These are phyloP conservation scores for Euphysa ruthae DNA, from an alignment of 30 jellyfish, hydroid and myxozoan species.

Conservation along the genomic window DNA sequence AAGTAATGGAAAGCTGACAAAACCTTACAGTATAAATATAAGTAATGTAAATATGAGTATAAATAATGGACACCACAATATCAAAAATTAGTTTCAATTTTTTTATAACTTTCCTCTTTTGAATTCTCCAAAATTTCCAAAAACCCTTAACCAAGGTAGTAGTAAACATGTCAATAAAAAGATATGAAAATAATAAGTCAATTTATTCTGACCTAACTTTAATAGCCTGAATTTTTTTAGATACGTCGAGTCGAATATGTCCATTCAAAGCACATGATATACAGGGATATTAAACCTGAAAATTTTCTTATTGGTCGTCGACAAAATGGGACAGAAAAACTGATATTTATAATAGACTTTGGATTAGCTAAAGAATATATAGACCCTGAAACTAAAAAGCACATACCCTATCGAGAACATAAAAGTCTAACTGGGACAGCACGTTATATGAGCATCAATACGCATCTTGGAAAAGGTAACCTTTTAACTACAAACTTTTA, in stretches of 20 bases:
- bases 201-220: neutral
- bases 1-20: no score
- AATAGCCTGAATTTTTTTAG: no score
- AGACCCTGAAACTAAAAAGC: conserved; percentile 96
- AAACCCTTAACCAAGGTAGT: no score
- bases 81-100: no score
- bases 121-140: no score
- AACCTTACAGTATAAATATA: no score
- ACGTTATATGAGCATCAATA: conserved; percentile 97
- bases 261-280: conserved; percentile 89
- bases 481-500: no score
- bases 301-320: conserved; percentile 94
- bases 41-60: no score
- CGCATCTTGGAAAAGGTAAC: conserved; percentile 98
- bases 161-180: no score
- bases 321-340: conserved; percentile 80
- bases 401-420: conserved; percentile 95
- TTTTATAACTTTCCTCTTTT: no score
- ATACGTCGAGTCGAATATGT: conserved; percentile 89
- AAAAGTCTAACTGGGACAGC: conserved; percentile 99
- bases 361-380: conserved; percentile 97
- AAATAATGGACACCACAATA: no score
- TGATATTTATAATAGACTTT: conserved; percentile 90
- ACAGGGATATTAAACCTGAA: conserved; percentile 98
- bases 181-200: no score